Percentiles rank a stretch among this genome's conserved stretches.
Conservation (phyloP, 1,140 invertebrate genomes). For the Lasioglossum albipes region DNA sequence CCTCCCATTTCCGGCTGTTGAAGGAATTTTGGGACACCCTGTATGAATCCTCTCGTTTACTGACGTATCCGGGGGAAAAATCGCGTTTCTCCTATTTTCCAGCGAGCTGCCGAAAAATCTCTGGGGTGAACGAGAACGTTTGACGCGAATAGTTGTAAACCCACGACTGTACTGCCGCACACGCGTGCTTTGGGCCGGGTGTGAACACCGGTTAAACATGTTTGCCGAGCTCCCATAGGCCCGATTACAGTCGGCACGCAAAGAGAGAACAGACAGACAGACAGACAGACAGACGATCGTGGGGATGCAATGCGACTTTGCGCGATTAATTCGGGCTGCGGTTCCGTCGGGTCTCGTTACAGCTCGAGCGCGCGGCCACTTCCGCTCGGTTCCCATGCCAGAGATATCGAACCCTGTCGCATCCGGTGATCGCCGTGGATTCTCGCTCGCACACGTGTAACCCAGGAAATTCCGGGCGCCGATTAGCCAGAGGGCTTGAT, state of each 20-base stretch:
- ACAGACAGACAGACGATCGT: neutral
- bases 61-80: no score
- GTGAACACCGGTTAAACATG: slow-evolving; percentile 30
- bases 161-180: neutral
- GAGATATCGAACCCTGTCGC: slow-evolving; percentile 24
- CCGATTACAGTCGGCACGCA: slow-evolving; percentile 25
- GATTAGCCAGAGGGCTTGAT: neutral
- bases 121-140: no score
- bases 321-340: slow-evolving; percentile 30
- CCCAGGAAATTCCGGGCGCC: neutral
- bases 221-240: slow-evolving; percentile 6
- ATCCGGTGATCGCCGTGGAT: neutral
- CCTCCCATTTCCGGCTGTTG: no score
- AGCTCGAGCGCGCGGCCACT: slow-evolving; percentile 8
- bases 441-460: neutral
- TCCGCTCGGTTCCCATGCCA: slow-evolving; percentile 10
- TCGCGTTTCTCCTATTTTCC: no score
- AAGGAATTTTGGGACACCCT: no score
- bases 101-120: no score
- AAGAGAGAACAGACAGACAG: slow-evolving; percentile 10
- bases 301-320: neutral
- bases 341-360: slow-evolving; percentile 34
- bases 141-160: neutral
- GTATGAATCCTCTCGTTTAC: no score
- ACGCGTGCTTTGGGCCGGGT: neutral